Percentiles rank a stretch among this genome's conserved stretches.
phyloP scores from a whole-genome alignment of 2,888 invertebrate species.

The Nomada lathburiana region DNA sequence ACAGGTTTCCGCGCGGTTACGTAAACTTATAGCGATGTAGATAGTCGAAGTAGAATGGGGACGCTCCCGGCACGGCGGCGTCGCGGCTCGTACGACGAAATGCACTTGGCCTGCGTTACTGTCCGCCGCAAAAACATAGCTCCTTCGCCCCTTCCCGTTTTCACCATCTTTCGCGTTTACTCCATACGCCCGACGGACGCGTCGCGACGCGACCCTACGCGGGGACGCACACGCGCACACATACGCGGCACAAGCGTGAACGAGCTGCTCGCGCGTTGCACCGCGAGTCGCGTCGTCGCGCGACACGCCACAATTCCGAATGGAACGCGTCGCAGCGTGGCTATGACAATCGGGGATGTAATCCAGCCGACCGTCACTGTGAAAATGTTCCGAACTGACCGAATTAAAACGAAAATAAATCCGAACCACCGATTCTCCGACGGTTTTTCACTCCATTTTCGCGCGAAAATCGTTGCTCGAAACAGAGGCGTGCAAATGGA shows the following conservation, averaged over 20 bases:
- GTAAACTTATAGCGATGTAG: constrained; percentile 81
- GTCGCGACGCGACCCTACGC: background rate
- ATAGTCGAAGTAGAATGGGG: constrained; percentile 82
- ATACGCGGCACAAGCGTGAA: background rate
- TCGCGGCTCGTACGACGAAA: constrained; percentile 76
- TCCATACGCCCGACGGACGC: constrained; percentile 3
- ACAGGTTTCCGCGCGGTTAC: constrained; percentile 81
- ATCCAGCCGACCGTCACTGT: background rate
- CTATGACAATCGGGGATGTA: constrained; percentile 1
- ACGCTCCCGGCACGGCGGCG: constrained; percentile 75
- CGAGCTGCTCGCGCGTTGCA: constrained; percentile 23
- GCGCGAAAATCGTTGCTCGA: too few species aligned
- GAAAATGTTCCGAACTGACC: background rate
- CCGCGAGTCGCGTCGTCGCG: constrained; percentile 30
- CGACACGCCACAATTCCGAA: constrained; percentile 6
- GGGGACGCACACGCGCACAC: constrained; percentile 3
- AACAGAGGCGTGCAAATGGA: too few species aligned
- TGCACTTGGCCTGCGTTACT: constrained; percentile 78
- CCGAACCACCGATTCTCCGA: background rate
- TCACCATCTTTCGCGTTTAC: constrained; percentile 51
- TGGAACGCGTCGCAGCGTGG: constrained; percentile 16
- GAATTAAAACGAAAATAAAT: background rate
- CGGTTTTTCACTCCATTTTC: too few species aligned
- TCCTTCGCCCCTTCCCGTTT: constrained; percentile 56
- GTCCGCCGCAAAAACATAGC: constrained; percentile 77